Evolutionary conservation across 1,140 invertebrate species (phyloP), one percentile per base, ranked within the genome.

Genomic region (Camponotus pennsylvanicus): DNA sequence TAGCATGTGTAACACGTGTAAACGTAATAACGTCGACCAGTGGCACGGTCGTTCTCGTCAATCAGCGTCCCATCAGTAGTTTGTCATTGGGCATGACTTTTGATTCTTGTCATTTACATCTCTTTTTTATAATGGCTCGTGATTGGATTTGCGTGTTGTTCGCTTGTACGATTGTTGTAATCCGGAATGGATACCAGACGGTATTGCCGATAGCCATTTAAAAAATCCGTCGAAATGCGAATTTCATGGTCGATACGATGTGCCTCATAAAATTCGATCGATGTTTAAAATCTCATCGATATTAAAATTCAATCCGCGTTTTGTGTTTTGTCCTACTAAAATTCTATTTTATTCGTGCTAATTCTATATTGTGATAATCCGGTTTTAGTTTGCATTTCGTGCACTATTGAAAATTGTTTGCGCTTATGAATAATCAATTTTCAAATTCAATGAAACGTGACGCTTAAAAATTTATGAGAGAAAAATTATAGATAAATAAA

Each of bases 221-320:
- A 80, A 70, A 75, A 49, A 57, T 57, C 52, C 9, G 7, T 45
- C 55, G 55, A 11, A 73, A 61, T 69, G 79, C 45, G 79, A 21
- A 83, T 75, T 73, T 83, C 55, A 83, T 83, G 5, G 69, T 61
- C 69, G 79, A 83, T 45, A 75, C 49, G 79, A 75, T 73, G 69
- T 49, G 69, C 37, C 5, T 18, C 52, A 55, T 83, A 83, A 83
- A 83, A 83, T 75, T 83, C 40, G 79, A 27, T 40, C 69, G 79
- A 83, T 55, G 79, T 83, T 83, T 83, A 83, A 83, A 83, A 83
- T 83, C 79, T 83, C 79, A 49, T 83, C 79, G 79, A 83, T 75
- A 83, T 83, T 69, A 83, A 83, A 75, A 83, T 61, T 61, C 69
- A 61, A 83, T 49, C 55, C 52, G 37, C 13, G 69, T 73, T 61